Evolutionary conservation across 2,113 vertebrate genomes (phyloP), one percentile per base, ranked within the genome.

Genomic region (Pterophyllum scalare): DNA sequence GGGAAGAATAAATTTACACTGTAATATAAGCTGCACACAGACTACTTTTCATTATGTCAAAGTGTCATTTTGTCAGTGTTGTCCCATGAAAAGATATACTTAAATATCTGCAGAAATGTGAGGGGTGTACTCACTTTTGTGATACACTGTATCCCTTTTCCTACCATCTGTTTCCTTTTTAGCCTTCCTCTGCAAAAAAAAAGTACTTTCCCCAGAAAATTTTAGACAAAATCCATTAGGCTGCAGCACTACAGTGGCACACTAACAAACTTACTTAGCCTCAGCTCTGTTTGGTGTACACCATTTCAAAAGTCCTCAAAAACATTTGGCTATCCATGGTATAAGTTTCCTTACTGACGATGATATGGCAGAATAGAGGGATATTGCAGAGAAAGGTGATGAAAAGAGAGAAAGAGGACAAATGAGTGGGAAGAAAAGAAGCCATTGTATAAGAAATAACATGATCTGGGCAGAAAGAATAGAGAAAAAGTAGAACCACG

Each of bases 251-350:
- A 64, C 75, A 15, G 22, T 77, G 78, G 46, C 80, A 80, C 67
- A 82, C 75, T 87, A 15, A 52, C 80, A 87, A 62, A 77, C 33
- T 76, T 79, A 59, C 33, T 60, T 58, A 58, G 43, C 61, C 2
- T 75, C 5, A 1, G 60, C 35, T 72, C 19, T 57, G 33, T 79
- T 56, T 17, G 12, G 22, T 33, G 33, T 38, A 78, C 24, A 11
- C 20, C 0, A 14, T n/a, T 67, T 43, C 31, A 9, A 46, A 26
- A n/a, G 24, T 60, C 19, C 6, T 75, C 28, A 57, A 2, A 60
- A 74, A 31, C 40, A n/a, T 57, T 9, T 15, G 2, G 1, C 9
- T 56, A 70, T 52, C 17, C 67, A 0, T 56, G 49, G 49, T 62
- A 64, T 60, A 61, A 26, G 10, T 87, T 58, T 52, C 9, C 14